These are phyloP conservation scores for Sycobia sp. DNA, from an alignment of 1,140 invertebrate species.

Conservation along the genomic window DNA sequence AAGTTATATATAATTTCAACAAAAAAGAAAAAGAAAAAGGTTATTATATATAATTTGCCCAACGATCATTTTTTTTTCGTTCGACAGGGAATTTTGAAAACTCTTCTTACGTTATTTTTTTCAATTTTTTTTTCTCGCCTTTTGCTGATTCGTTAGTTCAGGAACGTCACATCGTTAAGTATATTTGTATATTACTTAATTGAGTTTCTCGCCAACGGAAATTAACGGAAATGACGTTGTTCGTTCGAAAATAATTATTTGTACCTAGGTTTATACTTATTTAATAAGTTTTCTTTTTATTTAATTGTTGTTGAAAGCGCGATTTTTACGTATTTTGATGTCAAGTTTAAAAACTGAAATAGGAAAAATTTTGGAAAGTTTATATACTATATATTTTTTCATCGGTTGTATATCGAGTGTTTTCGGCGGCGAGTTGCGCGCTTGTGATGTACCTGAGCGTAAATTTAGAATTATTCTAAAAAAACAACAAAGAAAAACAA, in stretches of 20 bases:
- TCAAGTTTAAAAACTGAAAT: background rate
- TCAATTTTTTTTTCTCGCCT: slow-evolving; percentile 3
- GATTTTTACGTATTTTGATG: slow-evolving; percentile 9
- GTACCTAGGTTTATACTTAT: slow-evolving; percentile 5
- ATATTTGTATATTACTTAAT: slow-evolving; percentile 2
- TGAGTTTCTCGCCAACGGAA: background rate
- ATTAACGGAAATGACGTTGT: too few species aligned
- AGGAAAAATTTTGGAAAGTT: slow-evolving; percentile 20
- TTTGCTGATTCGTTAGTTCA: slow-evolving; percentile 31
- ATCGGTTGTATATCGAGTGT: background rate
- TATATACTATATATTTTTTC: background rate
- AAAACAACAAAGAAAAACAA: too few species aligned
- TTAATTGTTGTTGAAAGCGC: background rate
- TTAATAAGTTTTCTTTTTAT: slow-evolving; percentile 1
- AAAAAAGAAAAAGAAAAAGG: too few species aligned
- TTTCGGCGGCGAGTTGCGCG: slow-evolving; percentile 8
- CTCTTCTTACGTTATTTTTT: background rate
- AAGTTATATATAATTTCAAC: slow-evolving; percentile 13
- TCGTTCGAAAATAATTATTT: too few species aligned
- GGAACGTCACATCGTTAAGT: background rate
- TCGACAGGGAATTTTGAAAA: background rate
- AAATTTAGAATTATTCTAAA: slow-evolving; percentile 7
- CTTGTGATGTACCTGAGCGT: slow-evolving; percentile 4
- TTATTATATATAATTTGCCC: background rate
- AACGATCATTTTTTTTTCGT: background rate